Conservation (phyloP, 92 coral and sea anemone species). For the Desmophyllum pertusum region DNA sequence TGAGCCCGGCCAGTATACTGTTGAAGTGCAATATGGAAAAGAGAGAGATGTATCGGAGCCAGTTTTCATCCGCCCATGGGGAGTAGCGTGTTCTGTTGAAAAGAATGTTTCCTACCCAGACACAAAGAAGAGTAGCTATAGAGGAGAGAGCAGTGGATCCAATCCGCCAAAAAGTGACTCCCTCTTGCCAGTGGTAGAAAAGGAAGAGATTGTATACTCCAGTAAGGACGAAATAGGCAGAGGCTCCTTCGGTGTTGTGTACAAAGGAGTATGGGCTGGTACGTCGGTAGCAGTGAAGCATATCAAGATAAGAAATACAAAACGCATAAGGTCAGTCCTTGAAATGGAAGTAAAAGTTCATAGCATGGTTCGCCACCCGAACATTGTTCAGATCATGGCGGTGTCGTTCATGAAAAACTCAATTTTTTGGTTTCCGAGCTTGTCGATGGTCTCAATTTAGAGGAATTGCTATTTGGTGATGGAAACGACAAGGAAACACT, state of each 20-base stretch:
- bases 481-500: neutral
- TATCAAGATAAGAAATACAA: slow-evolving; percentile 54
- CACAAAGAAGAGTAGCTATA: too few relatives aligned
- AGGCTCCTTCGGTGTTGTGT: slow-evolving; percentile 65
- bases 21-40: too few relatives aligned
- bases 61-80: too few relatives aligned
- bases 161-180: too few relatives aligned
- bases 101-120: too few relatives aligned
- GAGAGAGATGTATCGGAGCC: too few relatives aligned
- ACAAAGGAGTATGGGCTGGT: slow-evolving; percentile 72
- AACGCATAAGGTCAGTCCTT: slow-evolving; percentile 32
- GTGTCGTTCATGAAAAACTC: slow-evolving; percentile 56
- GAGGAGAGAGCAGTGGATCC: too few relatives aligned
- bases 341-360: slow-evolving; percentile 58
- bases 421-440: slow-evolving; percentile 54
- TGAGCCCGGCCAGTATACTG: too few relatives aligned
- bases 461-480: neutral
- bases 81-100: too few relatives aligned
- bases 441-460: slow-evolving; percentile 17
- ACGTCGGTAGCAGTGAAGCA: slow-evolving; percentile 72
- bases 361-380: slow-evolving; percentile 64
- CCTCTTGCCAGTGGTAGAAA: slow-evolving; percentile 59
- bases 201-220: slow-evolving; percentile 50
- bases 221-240: slow-evolving; percentile 62
- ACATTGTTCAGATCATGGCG: slow-evolving; percentile 77